Evolutionary conservation across 92 coral and sea anemone species (phyloP).

Genomic region (Pocillopora grandis): DNA sequence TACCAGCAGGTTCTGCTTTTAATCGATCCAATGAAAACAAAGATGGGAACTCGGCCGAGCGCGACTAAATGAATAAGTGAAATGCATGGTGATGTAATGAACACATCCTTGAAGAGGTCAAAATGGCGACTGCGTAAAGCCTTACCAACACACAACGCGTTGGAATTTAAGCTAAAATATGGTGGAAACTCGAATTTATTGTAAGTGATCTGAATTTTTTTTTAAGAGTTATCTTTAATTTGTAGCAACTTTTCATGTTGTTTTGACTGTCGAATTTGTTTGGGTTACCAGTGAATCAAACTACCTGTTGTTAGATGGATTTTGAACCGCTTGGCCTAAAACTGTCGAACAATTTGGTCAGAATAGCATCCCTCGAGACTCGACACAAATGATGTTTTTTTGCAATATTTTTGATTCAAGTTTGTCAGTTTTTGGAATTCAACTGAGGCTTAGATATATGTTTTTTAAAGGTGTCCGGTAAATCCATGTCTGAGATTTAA

Average conservation of each 20-base stretch:
- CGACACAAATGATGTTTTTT: not conserved
- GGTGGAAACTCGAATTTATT: constrained; percentile 13
- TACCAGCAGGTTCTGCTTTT: constrained; percentile 15
- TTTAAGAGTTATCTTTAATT: not conserved
- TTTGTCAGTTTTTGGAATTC: not conserved
- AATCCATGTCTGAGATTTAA: not conserved
- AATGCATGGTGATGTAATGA: constrained; percentile 32
- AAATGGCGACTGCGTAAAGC: constrained; percentile 31
- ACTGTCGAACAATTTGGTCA: constrained; percentile 33
- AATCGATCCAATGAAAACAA: constrained; percentile 38
- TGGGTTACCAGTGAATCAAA: constrained; percentile 28
- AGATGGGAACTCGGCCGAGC: constrained; percentile 25
- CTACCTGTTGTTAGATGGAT: constrained; percentile 22
- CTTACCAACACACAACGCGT: not conserved
- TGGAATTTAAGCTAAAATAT: not conserved
- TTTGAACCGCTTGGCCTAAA: constrained; percentile 10
- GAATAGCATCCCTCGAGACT: not conserved
- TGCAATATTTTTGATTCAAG: not conserved
- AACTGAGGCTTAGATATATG: not conserved
- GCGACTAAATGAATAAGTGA: constrained; percentile 38
- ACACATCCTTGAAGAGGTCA: constrained; percentile 8
- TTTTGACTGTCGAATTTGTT: constrained; percentile 14
- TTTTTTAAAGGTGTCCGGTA: not conserved
- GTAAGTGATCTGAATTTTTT: constrained; percentile 7
- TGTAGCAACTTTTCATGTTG: not conserved